These are phyloP conservation scores for Brachymystax lenok DNA, from an alignment of 2,797 vertebrate species.

Conservation along the genomic window DNA sequence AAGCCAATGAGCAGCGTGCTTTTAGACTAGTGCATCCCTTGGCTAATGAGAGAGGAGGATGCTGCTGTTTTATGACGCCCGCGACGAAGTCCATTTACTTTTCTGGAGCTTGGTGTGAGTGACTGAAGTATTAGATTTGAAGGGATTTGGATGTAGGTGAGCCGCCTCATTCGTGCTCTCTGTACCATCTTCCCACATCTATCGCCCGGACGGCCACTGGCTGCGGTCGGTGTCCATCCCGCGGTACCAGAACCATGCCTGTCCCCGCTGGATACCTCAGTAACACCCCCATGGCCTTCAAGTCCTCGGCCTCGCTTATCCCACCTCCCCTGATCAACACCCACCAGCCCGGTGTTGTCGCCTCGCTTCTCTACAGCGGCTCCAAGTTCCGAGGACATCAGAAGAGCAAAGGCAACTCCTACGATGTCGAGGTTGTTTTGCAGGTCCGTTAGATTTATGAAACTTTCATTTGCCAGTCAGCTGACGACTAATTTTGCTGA, in stretches of 20 bases:
- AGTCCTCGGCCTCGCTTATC: slow-evolving; percentile 85
- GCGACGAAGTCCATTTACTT: slow-evolving; percentile 70
- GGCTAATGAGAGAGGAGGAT: slow-evolving; percentile 64
- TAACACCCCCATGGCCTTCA: slow-evolving; percentile 69
- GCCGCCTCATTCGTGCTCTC: slow-evolving; percentile 40
- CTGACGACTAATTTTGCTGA: slow-evolving; percentile 41
- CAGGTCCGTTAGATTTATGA: slow-evolving; percentile 78
- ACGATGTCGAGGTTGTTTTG: slow-evolving; percentile 97
- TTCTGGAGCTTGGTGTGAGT: slow-evolving; percentile 61
- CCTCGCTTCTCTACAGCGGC: slow-evolving; percentile 95
- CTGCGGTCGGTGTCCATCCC: slow-evolving; percentile 73
- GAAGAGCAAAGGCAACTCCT: slow-evolving; percentile 98
- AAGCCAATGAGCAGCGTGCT: slow-evolving; percentile 62
- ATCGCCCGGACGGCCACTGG: slow-evolving; percentile 65
- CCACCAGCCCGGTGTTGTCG: slow-evolving; percentile 92
- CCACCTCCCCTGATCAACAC: slow-evolving; percentile 98
- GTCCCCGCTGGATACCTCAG: slow-evolving; percentile 72
- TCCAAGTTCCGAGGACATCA: slow-evolving; percentile 97
- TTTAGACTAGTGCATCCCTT: slow-evolving; percentile 22
- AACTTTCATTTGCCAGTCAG: slow-evolving; percentile 42
- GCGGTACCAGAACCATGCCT: slow-evolving; percentile 73
- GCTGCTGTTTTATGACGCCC: slow-evolving; percentile 50
- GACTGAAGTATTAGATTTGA: slow-evolving; percentile 57
- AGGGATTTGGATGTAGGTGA: slow-evolving; percentile 56
- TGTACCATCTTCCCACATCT: slow-evolving; percentile 49